A percentile compares a stretch with the other conserved stretches of the same genome.
These are phyloP conservation scores for Caenorhabditis briggsae DNA, from an alignment of 1,140 invertebrate genomes.

Conservation along the genomic window DNA sequence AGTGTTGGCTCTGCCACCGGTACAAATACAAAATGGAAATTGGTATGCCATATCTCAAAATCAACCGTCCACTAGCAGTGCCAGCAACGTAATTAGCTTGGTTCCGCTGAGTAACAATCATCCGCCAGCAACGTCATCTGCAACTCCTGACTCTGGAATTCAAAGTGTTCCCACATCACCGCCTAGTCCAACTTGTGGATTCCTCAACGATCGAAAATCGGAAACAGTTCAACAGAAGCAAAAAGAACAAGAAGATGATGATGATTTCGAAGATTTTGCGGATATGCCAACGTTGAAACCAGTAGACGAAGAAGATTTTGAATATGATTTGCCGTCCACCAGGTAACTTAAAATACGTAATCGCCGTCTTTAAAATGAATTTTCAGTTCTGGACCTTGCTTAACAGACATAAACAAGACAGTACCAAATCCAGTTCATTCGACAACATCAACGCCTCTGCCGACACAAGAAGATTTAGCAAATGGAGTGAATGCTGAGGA, in stretches of 20 bases:
- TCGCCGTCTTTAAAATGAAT: not conserved
- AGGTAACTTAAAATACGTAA: not conserved
- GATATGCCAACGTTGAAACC: slow-evolving; percentile 66
- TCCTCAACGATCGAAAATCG: not conserved
- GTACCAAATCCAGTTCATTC: not conserved
- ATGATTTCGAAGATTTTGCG: slow-evolving; percentile 54
- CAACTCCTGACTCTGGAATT: slow-evolving; percentile 67
- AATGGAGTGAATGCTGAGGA: slow-evolving; percentile 18
- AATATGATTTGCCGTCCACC: slow-evolving; percentile 14
- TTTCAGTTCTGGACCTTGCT: slow-evolving; percentile 2
- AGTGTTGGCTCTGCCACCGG: not conserved
- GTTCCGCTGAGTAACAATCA: not conserved
- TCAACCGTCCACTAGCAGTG: not conserved
- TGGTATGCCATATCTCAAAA: not conserved
- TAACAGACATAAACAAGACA: not conserved
- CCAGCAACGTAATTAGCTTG: not conserved
- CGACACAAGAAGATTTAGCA: slow-evolving; percentile 2
- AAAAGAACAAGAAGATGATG: not conserved
- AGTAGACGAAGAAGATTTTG: slow-evolving; percentile 63
- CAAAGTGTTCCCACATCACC: slow-evolving; percentile 65
- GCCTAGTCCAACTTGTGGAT: slow-evolving; percentile 3
- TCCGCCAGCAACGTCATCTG: slow-evolving; percentile 40
- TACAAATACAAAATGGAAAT: not conserved
- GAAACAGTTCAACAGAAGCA: not conserved
- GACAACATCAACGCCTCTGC: not conserved